These are phyloP conservation scores for Mylabris phalerata DNA, from an alignment of 1,140 invertebrate genomes.

Conservation along the genomic window DNA sequence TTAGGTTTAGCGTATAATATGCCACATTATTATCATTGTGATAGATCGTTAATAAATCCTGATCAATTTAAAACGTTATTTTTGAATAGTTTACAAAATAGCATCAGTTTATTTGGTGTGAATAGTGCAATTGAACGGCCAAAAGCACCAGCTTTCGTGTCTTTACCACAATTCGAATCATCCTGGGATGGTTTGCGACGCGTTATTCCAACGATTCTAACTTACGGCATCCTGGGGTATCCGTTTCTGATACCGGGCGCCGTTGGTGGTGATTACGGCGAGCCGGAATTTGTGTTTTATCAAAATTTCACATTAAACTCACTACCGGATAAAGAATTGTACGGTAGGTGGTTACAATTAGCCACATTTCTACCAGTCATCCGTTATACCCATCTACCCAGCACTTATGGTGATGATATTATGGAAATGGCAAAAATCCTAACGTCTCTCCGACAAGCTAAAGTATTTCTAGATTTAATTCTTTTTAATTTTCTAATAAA, in stretches of 20 bases:
- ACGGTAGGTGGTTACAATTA: slow-evolving; percentile 89
- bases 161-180: slow-evolving; percentile 77
- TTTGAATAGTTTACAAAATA: slow-evolving; percentile 55
- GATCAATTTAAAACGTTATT: slow-evolving; percentile 75
- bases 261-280: slow-evolving; percentile 77
- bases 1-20: slow-evolving; percentile 81
- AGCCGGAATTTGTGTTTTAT: slow-evolving; percentile 49
- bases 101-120: slow-evolving; percentile 69
- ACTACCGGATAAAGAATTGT: slow-evolving; percentile 78
- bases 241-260: slow-evolving; percentile 89
- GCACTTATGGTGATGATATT: slow-evolving; percentile 71
- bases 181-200: slow-evolving; percentile 82
- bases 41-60: slow-evolving; percentile 64
- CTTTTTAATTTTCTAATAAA: not conserved
- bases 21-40: slow-evolving; percentile 76
- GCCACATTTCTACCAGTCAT: slow-evolving; percentile 89
- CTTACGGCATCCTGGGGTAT: slow-evolving; percentile 80
- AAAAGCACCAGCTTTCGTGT: slow-evolving; percentile 76
- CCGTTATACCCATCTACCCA: slow-evolving; percentile 83
- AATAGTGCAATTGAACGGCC: slow-evolving; percentile 76
- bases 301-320: slow-evolving; percentile 43
- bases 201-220: slow-evolving; percentile 79
- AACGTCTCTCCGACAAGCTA: slow-evolving; percentile 66
- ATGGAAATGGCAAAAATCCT: slow-evolving; percentile 71
- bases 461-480: slow-evolving; percentile 43